Evolutionary conservation across 1,140 invertebrate genomes (phyloP).

Genomic region (Nasonia giraulti): DNA sequence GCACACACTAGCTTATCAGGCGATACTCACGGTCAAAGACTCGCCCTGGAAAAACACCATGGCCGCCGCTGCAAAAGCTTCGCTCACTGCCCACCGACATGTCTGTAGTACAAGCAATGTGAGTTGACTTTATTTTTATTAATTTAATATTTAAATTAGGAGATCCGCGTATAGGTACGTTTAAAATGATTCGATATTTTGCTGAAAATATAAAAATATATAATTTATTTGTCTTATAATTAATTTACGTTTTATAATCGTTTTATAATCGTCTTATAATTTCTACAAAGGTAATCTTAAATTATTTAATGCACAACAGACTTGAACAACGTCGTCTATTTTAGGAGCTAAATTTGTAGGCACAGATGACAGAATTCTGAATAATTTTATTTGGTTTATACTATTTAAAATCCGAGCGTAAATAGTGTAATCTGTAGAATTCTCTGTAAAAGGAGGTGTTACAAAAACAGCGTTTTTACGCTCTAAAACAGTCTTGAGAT

Average conservation of each 20-base stretch:
- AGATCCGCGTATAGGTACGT: neutral
- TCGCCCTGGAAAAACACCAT: conserved; percentile 85
- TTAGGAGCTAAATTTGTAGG: neutral
- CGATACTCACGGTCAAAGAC: conserved; percentile 82
- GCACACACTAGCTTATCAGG: conserved; percentile 91
- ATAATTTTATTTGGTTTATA: neutral
- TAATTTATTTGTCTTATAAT: neutral
- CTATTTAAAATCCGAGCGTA: neutral
- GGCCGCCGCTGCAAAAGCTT: conserved; percentile 88
- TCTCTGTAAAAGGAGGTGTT: neutral
- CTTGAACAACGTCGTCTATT: neutral
- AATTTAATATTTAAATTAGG: neutral
- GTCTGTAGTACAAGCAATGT: conserved; percentile 85
- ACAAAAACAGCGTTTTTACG: neutral
- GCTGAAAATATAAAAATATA: neutral
- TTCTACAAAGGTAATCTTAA: neutral
- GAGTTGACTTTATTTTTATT: conserved; percentile 51
- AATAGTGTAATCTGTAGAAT: neutral
- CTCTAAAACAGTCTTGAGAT: neutral
- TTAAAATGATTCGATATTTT: neutral
- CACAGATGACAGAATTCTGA: neutral
- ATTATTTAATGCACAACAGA: conserved; percentile 18
- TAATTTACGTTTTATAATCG: too few relatives aligned
- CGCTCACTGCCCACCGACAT: conserved; percentile 88
- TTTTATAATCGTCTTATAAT: neutral